Percentiles rank a stretch among this genome's conserved stretches.
These are phyloP conservation scores for Heterodera carotae DNA, from an alignment of 1,140 invertebrate species.

Conservation along the genomic window DNA sequence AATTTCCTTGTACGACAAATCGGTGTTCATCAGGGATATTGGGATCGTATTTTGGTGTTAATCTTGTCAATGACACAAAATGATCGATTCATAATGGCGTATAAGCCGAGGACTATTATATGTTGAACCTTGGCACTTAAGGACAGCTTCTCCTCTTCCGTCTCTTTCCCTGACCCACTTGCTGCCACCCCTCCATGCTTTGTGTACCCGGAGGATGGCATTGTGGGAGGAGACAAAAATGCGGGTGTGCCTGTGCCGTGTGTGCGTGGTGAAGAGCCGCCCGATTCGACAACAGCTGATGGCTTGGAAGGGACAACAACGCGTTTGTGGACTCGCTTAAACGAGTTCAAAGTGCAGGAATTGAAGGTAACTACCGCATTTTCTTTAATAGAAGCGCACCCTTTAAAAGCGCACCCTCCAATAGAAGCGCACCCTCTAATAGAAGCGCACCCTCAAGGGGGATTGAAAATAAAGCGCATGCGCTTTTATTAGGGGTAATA, in stretches of 20 bases:
- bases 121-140: not conserved
- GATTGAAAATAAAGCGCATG: slow-evolving; percentile 32
- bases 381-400: too few relatives aligned
- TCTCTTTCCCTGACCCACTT: not conserved
- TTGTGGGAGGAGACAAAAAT: not conserved
- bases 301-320: not conserved
- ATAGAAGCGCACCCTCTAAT: too few relatives aligned
- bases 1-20: too few relatives aligned
- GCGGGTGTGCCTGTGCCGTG: not conserved
- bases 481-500: not conserved
- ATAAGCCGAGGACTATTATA: too few relatives aligned
- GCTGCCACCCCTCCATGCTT: slow-evolving; percentile 21
- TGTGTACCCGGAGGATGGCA: slow-evolving; percentile 6
- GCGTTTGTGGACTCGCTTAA: slow-evolving; percentile 4
- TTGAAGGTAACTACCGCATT: too few relatives aligned
- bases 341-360: slow-evolving; percentile 48
- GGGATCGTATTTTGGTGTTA: too few relatives aligned
- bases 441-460: too few relatives aligned
- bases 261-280: slow-evolving; percentile 3
- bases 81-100: too few relatives aligned
- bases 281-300: slow-evolving; percentile 24
- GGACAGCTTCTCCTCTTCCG: not conserved
- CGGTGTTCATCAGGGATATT: too few relatives aligned
- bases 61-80: too few relatives aligned
- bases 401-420: too few relatives aligned